A percentile compares a stretch with the other conserved stretches of the same genome.
Evolutionary conservation across 2,888 invertebrate genomes (phyloP).

Genomic region (Elmis aenea): DNA sequence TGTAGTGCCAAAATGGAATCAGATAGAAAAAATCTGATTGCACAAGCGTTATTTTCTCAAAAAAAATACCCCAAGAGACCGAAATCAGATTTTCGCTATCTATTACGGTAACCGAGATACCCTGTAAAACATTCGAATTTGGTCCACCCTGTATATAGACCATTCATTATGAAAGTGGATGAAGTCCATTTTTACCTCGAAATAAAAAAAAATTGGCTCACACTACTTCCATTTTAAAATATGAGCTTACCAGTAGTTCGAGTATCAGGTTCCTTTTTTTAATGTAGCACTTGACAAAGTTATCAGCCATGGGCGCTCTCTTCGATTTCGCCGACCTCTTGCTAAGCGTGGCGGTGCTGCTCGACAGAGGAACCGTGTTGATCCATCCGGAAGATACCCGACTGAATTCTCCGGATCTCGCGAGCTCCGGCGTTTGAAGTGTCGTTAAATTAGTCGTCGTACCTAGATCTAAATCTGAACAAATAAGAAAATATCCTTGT

Average conservation of each 20-base stretch:
- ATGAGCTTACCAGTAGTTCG: conserved; percentile 76
- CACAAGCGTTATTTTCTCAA: too few relatives aligned
- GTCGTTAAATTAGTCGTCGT: conserved; percentile 40
- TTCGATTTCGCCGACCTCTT: conserved; percentile 72
- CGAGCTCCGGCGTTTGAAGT: conserved; percentile 37
- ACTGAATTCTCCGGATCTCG: conserved; percentile 54
- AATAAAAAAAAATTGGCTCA: too few relatives aligned
- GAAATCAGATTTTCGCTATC: too few relatives aligned
- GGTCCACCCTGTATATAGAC: too few relatives aligned
- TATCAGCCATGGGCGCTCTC: conserved; percentile 63
- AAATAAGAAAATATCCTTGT: conserved; percentile 6
- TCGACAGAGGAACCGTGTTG: conserved; percentile 80
- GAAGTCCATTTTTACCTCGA: too few relatives aligned
- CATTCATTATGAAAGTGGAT: too few relatives aligned
- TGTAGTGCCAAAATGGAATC: too few relatives aligned
- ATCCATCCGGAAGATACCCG: conserved; percentile 82
- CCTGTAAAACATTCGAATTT: too few relatives aligned
- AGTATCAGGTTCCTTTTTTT: conserved; percentile 91
- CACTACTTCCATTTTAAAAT: too few relatives aligned
- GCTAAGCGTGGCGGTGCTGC: conserved; percentile 61
- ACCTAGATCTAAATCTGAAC: conserved; percentile 39
- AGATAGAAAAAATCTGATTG: too few relatives aligned
- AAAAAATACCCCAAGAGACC: too few relatives aligned
- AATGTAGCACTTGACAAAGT: conserved; percentile 90
- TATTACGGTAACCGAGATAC: too few relatives aligned